Evolutionary conservation across 1,140 invertebrate species (phyloP), one percentile per base, ranked within the genome.

Genomic region (Muscidifurax raptorellus): DNA sequence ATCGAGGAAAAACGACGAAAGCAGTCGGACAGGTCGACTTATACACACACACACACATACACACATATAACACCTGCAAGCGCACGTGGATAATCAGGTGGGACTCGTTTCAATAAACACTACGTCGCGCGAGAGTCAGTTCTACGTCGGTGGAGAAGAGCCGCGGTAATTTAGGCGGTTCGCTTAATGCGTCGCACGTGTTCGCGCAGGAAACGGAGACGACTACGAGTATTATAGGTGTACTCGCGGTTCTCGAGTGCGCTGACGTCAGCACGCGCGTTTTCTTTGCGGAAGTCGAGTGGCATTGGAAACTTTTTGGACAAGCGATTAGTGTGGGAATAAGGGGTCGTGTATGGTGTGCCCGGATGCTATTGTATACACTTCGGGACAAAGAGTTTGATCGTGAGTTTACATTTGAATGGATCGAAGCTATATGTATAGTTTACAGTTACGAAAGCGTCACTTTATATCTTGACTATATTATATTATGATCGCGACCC

Each of bases 81-180:
- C 66, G 66, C 66, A 30, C 52, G 52, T 59, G 28, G 66, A 30
- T 69, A 69, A 69, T 69, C 25, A 69, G 66, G 25, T 30, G 66
- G 27, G 28, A 30, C 66, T 69, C 66, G 66, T 69, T 69, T 69
- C 66, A 30, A 74, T 74, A 74, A 74, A 74, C 28, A 32, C n/a
- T n/a, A n/a, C 52, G 18, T 30, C 27, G 28, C 28, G 2, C 4
- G 28, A 28, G 71, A 27, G 66, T 36, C n/a, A 59, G 52, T 71
- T 32, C 69, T 27, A 32, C 15, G 28, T 4, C 5, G 44, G 13
- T n/a, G 52, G 22, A 88, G 91, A 86, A n/a, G 88, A 89, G 86
- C 87, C 88, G 87, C 89, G 88, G 88, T 89, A 89, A 90, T 82
- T 87, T 84, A 77, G 84, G 81, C 86, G 72, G 80, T 40, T 76